Conservation (phyloP, 2,797 vertebrate genomes). For the Loris lydekkerianus region DNA sequence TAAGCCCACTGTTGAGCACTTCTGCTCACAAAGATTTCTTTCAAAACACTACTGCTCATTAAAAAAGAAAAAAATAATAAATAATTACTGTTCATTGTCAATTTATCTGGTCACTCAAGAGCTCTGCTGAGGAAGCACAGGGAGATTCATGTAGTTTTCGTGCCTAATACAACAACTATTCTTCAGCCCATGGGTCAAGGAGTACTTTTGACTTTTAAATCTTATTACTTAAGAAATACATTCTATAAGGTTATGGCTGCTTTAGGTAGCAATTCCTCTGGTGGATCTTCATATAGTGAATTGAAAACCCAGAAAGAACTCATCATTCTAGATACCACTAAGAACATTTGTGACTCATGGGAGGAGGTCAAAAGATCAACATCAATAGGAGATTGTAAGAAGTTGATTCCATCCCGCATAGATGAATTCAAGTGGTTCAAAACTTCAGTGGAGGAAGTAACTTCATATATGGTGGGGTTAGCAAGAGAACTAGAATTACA, state of each 20-base stretch:
- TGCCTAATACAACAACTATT: neutral
- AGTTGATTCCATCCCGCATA: neutral
- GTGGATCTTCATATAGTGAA: neutral
- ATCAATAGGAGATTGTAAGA: neutral
- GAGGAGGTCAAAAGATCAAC: neutral
- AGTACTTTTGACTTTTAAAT: neutral
- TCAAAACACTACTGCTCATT: neutral
- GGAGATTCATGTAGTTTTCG: neutral
- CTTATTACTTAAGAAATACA: neutral
- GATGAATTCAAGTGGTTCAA: neutral
- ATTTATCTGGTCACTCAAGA: neutral
- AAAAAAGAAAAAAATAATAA: neutral
- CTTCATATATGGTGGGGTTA: neutral
- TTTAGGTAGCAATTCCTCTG: neutral
- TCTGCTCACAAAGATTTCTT: neutral
- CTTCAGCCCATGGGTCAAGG: neutral
- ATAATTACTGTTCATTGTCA: neutral
- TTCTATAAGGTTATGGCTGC: neutral
- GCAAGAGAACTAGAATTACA: neutral
- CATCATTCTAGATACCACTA: neutral
- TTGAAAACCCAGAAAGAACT: neutral
- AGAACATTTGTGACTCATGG: neutral
- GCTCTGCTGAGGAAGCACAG: neutral
- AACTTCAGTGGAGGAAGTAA: neutral
- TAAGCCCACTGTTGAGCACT: neutral